Evolutionary conservation across 2,888 invertebrate species (phyloP).

Genomic region (Parnassius apollo): DNA sequence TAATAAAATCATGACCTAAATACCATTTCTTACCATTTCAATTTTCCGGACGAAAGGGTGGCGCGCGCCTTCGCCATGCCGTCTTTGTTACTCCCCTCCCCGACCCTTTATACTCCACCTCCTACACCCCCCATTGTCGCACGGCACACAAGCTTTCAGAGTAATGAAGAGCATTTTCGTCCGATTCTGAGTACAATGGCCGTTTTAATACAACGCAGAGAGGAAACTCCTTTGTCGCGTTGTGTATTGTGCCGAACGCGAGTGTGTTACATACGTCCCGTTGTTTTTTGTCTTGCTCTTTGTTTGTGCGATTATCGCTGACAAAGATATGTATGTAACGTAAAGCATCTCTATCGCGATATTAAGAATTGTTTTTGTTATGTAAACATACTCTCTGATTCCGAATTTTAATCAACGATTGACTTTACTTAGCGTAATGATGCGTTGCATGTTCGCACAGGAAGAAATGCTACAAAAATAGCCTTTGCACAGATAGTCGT

Average conservation of each 20-base stretch:
- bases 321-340: slow-evolving; percentile 59
- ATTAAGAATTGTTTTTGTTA: slow-evolving; percentile 31
- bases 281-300: slow-evolving; percentile 58
- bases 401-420: slow-evolving; percentile 12
- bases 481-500: no score
- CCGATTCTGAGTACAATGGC: slow-evolving; percentile 76
- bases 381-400: slow-evolving; percentile 13
- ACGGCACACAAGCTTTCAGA: slow-evolving; percentile 80
- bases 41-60: slow-evolving; percentile 79
- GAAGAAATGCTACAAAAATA: not conserved
- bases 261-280: slow-evolving; percentile 66
- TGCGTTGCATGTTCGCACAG: slow-evolving; percentile 6
- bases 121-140: slow-evolving; percentile 70
- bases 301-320: slow-evolving; percentile 68
- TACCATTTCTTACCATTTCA: slow-evolving; percentile 79
- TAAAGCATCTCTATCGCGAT: slow-evolving; percentile 38
- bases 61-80: slow-evolving; percentile 65
- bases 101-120: slow-evolving; percentile 37
- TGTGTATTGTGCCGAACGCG: slow-evolving; percentile 68
- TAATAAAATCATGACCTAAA: slow-evolving; percentile 80
- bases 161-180: slow-evolving; percentile 83
- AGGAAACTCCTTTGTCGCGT: slow-evolving; percentile 71
- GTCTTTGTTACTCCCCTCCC: slow-evolving; percentile 63
- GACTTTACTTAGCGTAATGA: slow-evolving; percentile 29
- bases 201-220: slow-evolving; percentile 78